Evolutionary conservation across 2,113 vertebrate genomes (phyloP).

Genomic region (Megaceryle torquata): DNA sequence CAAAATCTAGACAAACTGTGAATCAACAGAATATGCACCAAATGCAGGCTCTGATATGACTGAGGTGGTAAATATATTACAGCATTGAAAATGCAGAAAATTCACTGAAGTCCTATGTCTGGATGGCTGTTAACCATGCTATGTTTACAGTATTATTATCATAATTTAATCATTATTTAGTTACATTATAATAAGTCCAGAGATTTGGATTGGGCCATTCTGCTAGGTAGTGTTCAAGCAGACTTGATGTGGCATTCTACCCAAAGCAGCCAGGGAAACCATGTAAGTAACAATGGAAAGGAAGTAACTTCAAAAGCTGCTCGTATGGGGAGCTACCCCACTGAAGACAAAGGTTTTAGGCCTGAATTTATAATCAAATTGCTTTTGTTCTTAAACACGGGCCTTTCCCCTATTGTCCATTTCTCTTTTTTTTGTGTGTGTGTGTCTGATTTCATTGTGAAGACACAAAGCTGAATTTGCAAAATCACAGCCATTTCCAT

Average conservation of each 20-base stretch:
- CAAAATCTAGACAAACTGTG: neutral
- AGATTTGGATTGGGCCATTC: neutral
- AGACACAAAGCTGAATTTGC: constrained; percentile 12
- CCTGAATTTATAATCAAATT: neutral
- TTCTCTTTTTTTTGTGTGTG: constrained; percentile 20
- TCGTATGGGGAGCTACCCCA: neutral
- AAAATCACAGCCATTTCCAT: constrained; percentile 44
- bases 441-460: neutral
- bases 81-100: neutral
- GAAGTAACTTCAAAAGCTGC: neutral
- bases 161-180: neutral
- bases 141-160: neutral
- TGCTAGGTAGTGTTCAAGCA: neutral
- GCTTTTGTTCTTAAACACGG: neutral
- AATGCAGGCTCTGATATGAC: neutral
- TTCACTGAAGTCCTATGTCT: neutral
- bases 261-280: neutral
- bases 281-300: neutral
- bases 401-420: neutral
- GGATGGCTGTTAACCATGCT: neutral
- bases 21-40: neutral
- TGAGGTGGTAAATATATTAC: neutral
- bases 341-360: neutral
- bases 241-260: neutral
- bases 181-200: neutral